Percentiles rank a stretch among this genome's conserved stretches.
Evolutionary conservation across 1,140 invertebrate genomes (phyloP).

Genomic region (Glossosoma conforme): DNA sequence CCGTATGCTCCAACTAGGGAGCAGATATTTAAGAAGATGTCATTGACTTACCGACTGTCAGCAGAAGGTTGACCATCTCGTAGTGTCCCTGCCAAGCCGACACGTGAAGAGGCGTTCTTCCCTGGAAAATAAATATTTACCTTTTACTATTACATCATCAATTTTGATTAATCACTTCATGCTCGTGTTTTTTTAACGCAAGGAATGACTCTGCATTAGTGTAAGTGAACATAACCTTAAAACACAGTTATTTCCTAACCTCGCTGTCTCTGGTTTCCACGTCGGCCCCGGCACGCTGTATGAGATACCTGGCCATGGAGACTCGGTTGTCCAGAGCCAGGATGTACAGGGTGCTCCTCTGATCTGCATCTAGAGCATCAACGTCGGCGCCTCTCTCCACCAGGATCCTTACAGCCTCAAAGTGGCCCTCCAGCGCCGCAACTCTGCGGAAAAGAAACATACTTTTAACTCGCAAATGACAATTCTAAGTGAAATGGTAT

Average conservation of each 20-base stretch:
- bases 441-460: conserved; percentile 48
- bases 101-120: conserved; percentile 86
- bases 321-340: conserved; percentile 86
- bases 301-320: conserved; percentile 76
- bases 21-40: too few species aligned
- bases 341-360: conserved; percentile 86
- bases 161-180: too few species aligned
- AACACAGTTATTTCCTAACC: conserved; percentile 47
- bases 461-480: not conserved
- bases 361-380: conserved; percentile 87
- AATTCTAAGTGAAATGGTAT: too few species aligned
- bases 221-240: too few species aligned
- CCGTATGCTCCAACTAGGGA: too few species aligned
- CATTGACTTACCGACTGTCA: conserved; percentile 55
- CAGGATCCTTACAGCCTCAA: conserved; percentile 72
- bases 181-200: too few species aligned
- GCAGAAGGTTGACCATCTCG: conserved; percentile 83
- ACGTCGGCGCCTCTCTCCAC: conserved; percentile 76
- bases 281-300: conserved; percentile 73
- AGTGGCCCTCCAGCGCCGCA: conserved; percentile 81
- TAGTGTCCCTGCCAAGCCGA: conserved; percentile 92
- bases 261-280: conserved; percentile 85
- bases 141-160: not conserved
- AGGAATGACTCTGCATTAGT: too few species aligned
- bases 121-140: conserved; percentile 44